Base-by-base conservation (phyloP, 2,888 invertebrate species). In the Ennomos erosarius region DNA sequence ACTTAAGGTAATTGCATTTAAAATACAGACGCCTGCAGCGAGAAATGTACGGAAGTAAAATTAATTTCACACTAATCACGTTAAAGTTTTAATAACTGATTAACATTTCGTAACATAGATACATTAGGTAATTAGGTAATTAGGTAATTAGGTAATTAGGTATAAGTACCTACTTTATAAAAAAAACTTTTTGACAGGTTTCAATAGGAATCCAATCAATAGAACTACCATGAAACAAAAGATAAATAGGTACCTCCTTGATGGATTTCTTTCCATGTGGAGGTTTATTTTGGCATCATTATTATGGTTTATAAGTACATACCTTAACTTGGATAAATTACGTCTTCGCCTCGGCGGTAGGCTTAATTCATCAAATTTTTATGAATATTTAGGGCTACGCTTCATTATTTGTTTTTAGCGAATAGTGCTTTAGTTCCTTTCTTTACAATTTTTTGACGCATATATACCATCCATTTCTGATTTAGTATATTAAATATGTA, bases 1-100 rank as follows among this genome's bases (percentile, higher is more conserved):
- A 87, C 81, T 85, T 90, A 90, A 88, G 87, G 81, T 90, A 89
- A 90, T 90, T 87, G 87, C 82, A 78, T 82, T 79, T 75, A 72
- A 76, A 81, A 84, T 85, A 84, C 26, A 26, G 26, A 26, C 51
- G 48, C 59, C 35, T 65, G 63, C 65, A 79, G 83, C 78, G 70
- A 72, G 64, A 56, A 58, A 66, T 63, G 44, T 11, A 48, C 49
- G 64, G 60, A 55, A 64, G 53, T 59, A 35, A 26, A 26, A 26
- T 26, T 26, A 26, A 26, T 26, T 51, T 59, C 35, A 51, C 43
- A 46, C 47, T 50, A 33, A 40, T 48, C 26, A 26, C 6, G 26
- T 4, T 6, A 38, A 11, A 47, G 62, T 57, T 52, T 50, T 38
- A 55, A 50, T 65, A 55, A 44, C 35, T 42, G 11, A 46, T 40